Percentiles rank a stretch among this genome's conserved stretches.
Evolutionary conservation across 2,113 vertebrate species (phyloP).

Genomic region (Prinia subflava): DNA sequence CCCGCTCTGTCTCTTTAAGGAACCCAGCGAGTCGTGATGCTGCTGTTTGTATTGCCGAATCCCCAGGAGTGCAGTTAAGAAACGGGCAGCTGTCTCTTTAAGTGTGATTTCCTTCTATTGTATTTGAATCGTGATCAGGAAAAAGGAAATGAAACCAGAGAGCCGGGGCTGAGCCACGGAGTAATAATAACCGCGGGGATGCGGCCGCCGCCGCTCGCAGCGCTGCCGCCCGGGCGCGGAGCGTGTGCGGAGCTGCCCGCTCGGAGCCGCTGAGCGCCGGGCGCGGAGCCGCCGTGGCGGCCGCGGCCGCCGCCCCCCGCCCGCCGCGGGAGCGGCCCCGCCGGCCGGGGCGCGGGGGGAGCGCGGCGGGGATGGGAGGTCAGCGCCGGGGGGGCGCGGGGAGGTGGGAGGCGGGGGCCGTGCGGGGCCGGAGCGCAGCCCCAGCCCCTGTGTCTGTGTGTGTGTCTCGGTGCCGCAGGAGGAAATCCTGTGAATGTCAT

Average conservation of each 20-base stretch:
- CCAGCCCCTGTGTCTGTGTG: background rate
- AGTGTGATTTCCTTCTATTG: slow-evolving; percentile 98
- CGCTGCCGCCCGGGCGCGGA: background rate
- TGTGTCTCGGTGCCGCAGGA: slow-evolving; percentile 62
- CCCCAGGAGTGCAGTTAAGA: slow-evolving; percentile 70
- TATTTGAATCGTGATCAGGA: slow-evolving; percentile 97
- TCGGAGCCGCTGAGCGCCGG: background rate
- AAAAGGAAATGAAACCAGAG: slow-evolving; percentile 94
- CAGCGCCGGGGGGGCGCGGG: too few species aligned
- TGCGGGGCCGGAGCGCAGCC: background rate
- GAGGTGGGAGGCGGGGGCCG: background rate
- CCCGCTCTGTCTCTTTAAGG: slow-evolving; percentile 70
- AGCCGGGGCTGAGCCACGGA: slow-evolving; percentile 75
- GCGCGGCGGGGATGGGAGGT: too few species aligned
- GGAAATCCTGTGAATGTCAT: slow-evolving; percentile 76
- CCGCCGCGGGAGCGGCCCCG: too few species aligned
- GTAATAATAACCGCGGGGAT: background rate
- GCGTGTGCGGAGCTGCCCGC: background rate
- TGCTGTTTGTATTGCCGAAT: slow-evolving; percentile 58
- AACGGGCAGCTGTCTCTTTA: slow-evolving; percentile 87
- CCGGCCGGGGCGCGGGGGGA: too few species aligned
- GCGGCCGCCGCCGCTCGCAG: background rate
- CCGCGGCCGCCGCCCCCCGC: too few species aligned
- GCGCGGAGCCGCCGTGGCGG: background rate
- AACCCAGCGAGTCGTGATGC: slow-evolving; percentile 47